Base-by-base conservation (phyloP, 1,140 invertebrate species). In the Drosophila azteca region DNA sequence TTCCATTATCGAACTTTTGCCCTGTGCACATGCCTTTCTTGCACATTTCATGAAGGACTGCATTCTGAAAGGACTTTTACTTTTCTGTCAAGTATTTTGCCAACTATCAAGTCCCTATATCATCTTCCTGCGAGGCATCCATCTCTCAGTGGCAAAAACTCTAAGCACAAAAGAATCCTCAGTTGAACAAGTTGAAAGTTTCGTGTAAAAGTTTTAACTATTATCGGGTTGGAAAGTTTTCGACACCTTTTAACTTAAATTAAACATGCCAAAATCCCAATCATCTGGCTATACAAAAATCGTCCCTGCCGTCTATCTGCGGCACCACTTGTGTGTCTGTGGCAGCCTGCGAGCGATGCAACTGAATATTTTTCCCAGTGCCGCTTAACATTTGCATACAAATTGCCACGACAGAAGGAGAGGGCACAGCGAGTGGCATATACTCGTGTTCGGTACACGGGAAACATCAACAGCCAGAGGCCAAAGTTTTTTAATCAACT, bases 401-500 rank as follows among this genome's bases (percentile, higher is more conserved):
- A 87, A 85, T 85, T 85, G 82, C 62, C 53, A 53, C 68, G 51
- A 48, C 48, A 50, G 41, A 29, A 46, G 45, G 41, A 17, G 20
- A 35, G 17, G 1, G 17, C 17, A 20, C 17, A 20, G 29, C 22
- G 31, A 15, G 44, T 17, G 39, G 5, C 22, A 9, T 9, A 3
- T 31, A 8, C 31, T 49, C 17, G 17, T 20, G 17, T 20, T 20
- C n/a, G 26, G 48, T 53, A 52, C 49, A 53, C 46, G 64, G 60
- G 44, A 41, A 67, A 49, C 71, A 66, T 54, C 45, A 53, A 46
- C 62, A 55, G 69, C 61, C 76, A 78, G 73, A 82, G 63, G 74
- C 82, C 74, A 85, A 85, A 85, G 74, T 87, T 85, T 85, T 85
- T 85, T 85, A 85, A 85, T 85, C 82, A 85, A 85, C 83, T 85